Evolutionary conservation across 1,140 invertebrate species (phyloP).

Genomic region (Phthorimaea operculella): DNA sequence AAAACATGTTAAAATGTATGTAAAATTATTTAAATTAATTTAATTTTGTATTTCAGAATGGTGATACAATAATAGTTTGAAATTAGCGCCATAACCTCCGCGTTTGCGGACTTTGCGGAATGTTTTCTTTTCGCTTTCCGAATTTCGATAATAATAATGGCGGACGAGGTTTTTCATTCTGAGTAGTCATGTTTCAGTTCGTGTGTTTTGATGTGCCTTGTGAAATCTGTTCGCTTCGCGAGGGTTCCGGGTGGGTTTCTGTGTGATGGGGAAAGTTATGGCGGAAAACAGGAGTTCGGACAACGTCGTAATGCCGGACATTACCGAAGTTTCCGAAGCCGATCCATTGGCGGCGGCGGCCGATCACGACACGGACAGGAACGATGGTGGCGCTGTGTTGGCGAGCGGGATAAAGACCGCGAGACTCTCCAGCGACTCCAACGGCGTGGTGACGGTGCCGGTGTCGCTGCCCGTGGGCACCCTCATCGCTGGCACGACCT

Average conservation of each 20-base stretch:
- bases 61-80: conserved; percentile 22
- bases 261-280: conserved; percentile 42
- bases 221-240: conserved; percentile 26
- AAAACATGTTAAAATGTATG: no score
- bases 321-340: conserved; percentile 71
- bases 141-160: conserved; percentile 35
- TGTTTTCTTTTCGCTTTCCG: conserved; percentile 25
- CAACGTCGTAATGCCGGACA: conserved; percentile 76
- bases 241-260: conserved; percentile 20
- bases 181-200: conserved; percentile 12
- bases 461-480: conserved; percentile 83
- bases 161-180: conserved; percentile 27
- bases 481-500: conserved; percentile 81
- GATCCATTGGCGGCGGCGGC: conserved; percentile 71
- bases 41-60: no score
- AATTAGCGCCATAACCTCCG: conserved; percentile 36
- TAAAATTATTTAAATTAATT: no score
- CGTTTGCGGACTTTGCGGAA: conserved; percentile 17
- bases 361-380: conserved; percentile 61
- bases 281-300: conserved; percentile 71
- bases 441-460: conserved; percentile 72
- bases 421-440: conserved; percentile 41
- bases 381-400: conserved; percentile 50
- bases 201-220: conserved; percentile 25
- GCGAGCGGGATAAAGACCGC: conserved; percentile 53